A percentile compares a stretch with the other conserved stretches of the same genome.
These are phyloP conservation scores for Scaptomyza parva DNA, from an alignment of 2,888 invertebrate species.

Conservation along the genomic window DNA sequence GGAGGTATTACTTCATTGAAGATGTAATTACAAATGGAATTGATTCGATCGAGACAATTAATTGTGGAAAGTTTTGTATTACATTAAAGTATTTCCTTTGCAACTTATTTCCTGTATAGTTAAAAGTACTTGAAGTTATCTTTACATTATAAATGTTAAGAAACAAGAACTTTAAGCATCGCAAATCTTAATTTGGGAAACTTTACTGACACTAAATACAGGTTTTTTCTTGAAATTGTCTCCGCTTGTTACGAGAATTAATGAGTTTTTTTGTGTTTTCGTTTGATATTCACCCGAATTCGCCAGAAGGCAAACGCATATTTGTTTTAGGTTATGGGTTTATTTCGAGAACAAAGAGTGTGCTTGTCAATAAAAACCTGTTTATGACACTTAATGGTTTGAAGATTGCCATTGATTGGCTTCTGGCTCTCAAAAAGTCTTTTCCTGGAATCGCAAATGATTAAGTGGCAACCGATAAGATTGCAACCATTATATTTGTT, in stretches of 20 bases:
- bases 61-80: slow-evolving; percentile 9
- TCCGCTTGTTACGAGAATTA: neutral
- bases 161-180: neutral
- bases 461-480: neutral
- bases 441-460: neutral
- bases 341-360: neutral
- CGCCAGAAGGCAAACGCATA: neutral
- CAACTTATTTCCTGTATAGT: neutral
- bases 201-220: neutral
- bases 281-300: neutral
- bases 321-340: neutral
- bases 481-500: neutral
- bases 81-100: neutral
- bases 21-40: slow-evolving; percentile 7
- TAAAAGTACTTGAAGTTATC: neutral
- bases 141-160: neutral
- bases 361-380: neutral
- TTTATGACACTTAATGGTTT: neutral
- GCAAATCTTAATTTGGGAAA: neutral
- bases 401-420: neutral
- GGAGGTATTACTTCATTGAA: slow-evolving; percentile 4
- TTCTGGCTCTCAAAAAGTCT: neutral
- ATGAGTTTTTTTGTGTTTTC: neutral
- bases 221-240: neutral
- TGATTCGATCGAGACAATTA: neutral